phyloP scores from a whole-genome alignment of 2,888 invertebrate species.

The Ophonus ardosiacus region DNA sequence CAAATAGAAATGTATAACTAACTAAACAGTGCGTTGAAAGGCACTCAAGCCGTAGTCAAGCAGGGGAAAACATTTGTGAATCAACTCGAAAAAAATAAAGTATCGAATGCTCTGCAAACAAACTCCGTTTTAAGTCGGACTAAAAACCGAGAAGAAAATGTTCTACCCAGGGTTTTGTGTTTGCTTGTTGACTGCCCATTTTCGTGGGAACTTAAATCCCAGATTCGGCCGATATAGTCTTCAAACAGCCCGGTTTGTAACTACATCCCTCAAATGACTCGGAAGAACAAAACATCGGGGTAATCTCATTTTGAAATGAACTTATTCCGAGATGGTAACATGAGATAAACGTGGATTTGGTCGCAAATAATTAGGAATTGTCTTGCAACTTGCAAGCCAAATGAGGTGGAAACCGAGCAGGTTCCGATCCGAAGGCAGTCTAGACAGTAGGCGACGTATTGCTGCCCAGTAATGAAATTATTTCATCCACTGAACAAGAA shows the following conservation, averaged over 20 bases:
- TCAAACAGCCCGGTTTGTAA: background rate
- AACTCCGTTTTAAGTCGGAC: slow-evolving; percentile 54
- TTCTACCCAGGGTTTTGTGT: slow-evolving; percentile 39
- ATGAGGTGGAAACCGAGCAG: slow-evolving; percentile 32
- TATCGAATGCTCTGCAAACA: slow-evolving; percentile 62
- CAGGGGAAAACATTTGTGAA: slow-evolving; percentile 59
- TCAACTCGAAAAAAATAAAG: slow-evolving; percentile 61
- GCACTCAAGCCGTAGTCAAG: slow-evolving; percentile 39
- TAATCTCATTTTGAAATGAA: background rate
- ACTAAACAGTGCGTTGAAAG: slow-evolving; percentile 47
- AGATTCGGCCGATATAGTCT: background rate
- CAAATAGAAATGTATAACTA: slow-evolving; percentile 49
- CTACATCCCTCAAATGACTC: slow-evolving; percentile 8
- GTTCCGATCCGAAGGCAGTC: slow-evolving; percentile 27
- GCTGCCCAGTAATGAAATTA: slow-evolving; percentile 36
- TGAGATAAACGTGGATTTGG: slow-evolving; percentile 5
- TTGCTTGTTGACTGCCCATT: slow-evolving; percentile 50
- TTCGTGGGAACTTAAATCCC: slow-evolving; percentile 52
- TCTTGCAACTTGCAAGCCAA: slow-evolving; percentile 5
- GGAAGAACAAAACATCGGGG: slow-evolving; percentile 18
- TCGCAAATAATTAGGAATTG: slow-evolving; percentile 31
- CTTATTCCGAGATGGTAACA: background rate
- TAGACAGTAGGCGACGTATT: slow-evolving; percentile 52
- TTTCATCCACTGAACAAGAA: slow-evolving; percentile 58
- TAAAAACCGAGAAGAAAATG: slow-evolving; percentile 49